phyloP scores from a whole-genome alignment of 1,140 invertebrate genomes.

The Drosophila lacertosa region DNA sequence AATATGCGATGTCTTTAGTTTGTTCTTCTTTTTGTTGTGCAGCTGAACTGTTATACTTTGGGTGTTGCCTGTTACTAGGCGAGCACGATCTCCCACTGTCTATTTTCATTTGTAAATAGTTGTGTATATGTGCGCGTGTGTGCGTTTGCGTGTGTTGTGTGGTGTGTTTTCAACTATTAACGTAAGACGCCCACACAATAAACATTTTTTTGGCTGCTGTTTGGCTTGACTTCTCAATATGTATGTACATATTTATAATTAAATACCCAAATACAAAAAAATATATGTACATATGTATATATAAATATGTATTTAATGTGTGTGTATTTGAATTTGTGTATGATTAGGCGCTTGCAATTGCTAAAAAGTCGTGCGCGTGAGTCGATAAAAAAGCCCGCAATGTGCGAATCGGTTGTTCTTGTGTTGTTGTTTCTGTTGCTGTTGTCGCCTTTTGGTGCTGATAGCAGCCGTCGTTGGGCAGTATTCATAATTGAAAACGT shows the following conservation, averaged over 20 bases:
- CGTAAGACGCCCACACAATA: constrained; percentile 52
- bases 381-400: constrained; percentile 25
- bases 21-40: constrained; percentile 13
- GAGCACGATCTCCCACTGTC: constrained; percentile 10
- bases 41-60: constrained; percentile 32
- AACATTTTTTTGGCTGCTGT: constrained; percentile 34
- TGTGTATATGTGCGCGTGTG: not conserved
- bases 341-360: constrained; percentile 15
- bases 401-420: constrained; percentile 17
- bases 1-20: not conserved
- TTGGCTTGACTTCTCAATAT: not conserved
- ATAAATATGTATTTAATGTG: constrained; percentile 7
- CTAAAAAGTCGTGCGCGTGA: constrained; percentile 40
- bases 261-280: too few relatives aligned
- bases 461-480: constrained; percentile 32
- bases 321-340: constrained; percentile 6
- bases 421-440: not conserved
- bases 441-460: constrained; percentile 1
- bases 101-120: constrained; percentile 22
- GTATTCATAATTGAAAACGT: constrained; percentile 15
- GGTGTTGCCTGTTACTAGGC: constrained; percentile 33
- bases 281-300: not conserved
- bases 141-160: constrained; percentile 13
- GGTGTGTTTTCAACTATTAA: constrained; percentile 42
- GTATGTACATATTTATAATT: too few relatives aligned